phyloP scores from a whole-genome alignment of 2,797 vertebrate species.

The Myotis daubentonii region DNA sequence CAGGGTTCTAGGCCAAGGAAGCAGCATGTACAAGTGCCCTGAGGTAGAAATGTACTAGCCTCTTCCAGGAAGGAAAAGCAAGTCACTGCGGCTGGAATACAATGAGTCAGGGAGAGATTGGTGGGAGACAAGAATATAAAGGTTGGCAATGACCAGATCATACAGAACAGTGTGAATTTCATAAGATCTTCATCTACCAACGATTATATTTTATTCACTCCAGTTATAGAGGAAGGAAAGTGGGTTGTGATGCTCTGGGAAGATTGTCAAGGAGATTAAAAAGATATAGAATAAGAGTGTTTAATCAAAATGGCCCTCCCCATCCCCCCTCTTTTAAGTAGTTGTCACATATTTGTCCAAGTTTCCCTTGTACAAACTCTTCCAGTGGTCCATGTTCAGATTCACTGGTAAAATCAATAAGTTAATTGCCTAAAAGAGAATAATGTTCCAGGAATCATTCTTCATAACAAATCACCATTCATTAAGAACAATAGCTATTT shows the following conservation, averaged over 20 bases:
- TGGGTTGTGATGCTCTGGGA: background rate
- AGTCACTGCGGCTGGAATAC: background rate
- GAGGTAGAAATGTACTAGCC: background rate
- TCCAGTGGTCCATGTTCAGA: slow-evolving; percentile 47
- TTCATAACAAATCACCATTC: slow-evolving; percentile 66
- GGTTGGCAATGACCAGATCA: background rate
- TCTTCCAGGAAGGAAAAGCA: slow-evolving; percentile 24
- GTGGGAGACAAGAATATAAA: background rate
- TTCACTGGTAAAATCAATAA: slow-evolving; percentile 71
- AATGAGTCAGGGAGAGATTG: background rate
- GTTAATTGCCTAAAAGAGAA: slow-evolving; percentile 65
- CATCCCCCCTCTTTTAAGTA: slow-evolving; percentile 21
- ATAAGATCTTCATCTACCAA: background rate
- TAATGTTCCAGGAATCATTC: slow-evolving; percentile 64
- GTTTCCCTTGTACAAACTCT: slow-evolving; percentile 39
- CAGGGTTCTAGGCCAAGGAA: background rate
- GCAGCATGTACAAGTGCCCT: background rate
- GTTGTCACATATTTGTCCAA: background rate
- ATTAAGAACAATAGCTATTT: slow-evolving; percentile 67
- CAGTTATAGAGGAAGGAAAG: background rate
- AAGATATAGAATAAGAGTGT: background rate
- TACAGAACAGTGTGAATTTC: background rate
- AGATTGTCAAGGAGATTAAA: slow-evolving; percentile 5
- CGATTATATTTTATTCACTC: slow-evolving; percentile 19
- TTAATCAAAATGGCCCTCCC: background rate